These are phyloP conservation scores for Drosophila prolongata DNA, from an alignment of 2,888 invertebrate genomes.

Conservation along the genomic window DNA sequence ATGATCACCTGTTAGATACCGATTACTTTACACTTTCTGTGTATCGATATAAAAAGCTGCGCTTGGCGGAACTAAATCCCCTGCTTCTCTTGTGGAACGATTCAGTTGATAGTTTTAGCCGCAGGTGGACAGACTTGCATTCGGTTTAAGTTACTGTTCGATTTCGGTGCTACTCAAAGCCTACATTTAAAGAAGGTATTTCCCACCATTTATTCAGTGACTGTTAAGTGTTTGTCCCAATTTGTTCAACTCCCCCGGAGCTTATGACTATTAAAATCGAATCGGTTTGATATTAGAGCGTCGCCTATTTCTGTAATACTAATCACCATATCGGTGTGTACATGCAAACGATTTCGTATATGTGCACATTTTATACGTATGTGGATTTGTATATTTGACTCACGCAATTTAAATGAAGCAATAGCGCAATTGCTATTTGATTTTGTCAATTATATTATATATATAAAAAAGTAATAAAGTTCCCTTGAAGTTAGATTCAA, in stretches of 20 bases:
- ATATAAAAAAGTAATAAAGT: not conserved
- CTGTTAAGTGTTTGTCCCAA: slow-evolving; percentile 28
- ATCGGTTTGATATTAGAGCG: slow-evolving; percentile 9
- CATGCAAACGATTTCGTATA: slow-evolving; percentile 4
- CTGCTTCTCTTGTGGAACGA: not conserved
- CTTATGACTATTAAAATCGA: slow-evolving; percentile 15
- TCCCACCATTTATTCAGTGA: slow-evolving; percentile 20
- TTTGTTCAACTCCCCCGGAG: slow-evolving; percentile 22
- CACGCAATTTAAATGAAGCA: slow-evolving; percentile 35
- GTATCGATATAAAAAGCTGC: slow-evolving; percentile 34
- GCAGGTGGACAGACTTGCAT: slow-evolving; percentile 16
- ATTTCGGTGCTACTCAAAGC: slow-evolving; percentile 3
- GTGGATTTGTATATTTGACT: slow-evolving; percentile 6
- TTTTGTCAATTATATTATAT: not conserved
- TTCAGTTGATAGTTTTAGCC: slow-evolving; percentile 18
- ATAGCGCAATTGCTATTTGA: slow-evolving; percentile 11
- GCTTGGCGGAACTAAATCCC: slow-evolving; percentile 11
- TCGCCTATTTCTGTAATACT: slow-evolving; percentile 30
- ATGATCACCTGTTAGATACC: slow-evolving; percentile 9
- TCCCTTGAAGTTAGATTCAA: not conserved
- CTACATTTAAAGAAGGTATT: slow-evolving; percentile 36
- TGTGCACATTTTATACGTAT: not conserved
- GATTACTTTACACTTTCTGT: not conserved
- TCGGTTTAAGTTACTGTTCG: slow-evolving; percentile 10
- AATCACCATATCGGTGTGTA: slow-evolving; percentile 20